Base-by-base conservation (phyloP, 2,888 invertebrate species). In the Ypsolopha scabrella region DNA sequence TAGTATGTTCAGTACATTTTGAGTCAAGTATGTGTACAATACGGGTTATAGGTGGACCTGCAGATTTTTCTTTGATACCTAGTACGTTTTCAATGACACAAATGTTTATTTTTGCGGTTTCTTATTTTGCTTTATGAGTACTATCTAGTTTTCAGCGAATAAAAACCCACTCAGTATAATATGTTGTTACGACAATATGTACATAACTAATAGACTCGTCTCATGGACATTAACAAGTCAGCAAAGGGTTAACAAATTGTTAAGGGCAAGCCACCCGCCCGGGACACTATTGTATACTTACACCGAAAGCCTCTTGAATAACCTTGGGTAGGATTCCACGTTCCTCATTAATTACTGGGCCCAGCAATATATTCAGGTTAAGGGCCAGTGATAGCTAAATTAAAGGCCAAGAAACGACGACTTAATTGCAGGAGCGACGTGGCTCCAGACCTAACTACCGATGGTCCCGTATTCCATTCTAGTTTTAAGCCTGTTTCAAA, bases 341-440 rank as follows among this genome's bases (percentile, higher is more conserved):
- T 58, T 54, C 58, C 61, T 60, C 67, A 60, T 70, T 73, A 75
- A 77, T 76, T 73, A 73, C 70, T 65, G 58, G 56, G 54, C 59
- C 57, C 59, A 52, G 68, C 68, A 61, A 73, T 77, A 76, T 72
- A 77, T 75, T 73, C 65, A 68, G 65, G 68, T 67, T 70, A 75
- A 73, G 72, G 70, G 68, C 68, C 66, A 63, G 64, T 68, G 75
- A 77, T 75, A 70, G 71, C 72, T 72, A 71, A 79, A 79, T 79
- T 71, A 77, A 71, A 75, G 73, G 64, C 63, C 64, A 61, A 64
- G 70, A 61, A 65, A 67, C 62, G 68, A 67, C 61, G 65, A 54
- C 66, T 73, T 78, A 75, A 77, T 75, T 77, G 70, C 69, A 58
- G 51, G 49, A 51, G 54, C 61, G 62, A 70, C 68, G 71, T 70